A percentile compares a stretch with the other conserved stretches of the same genome.
Evolutionary conservation across 2,888 invertebrate species (phyloP).

Genomic region (Diarsia rubi): DNA sequence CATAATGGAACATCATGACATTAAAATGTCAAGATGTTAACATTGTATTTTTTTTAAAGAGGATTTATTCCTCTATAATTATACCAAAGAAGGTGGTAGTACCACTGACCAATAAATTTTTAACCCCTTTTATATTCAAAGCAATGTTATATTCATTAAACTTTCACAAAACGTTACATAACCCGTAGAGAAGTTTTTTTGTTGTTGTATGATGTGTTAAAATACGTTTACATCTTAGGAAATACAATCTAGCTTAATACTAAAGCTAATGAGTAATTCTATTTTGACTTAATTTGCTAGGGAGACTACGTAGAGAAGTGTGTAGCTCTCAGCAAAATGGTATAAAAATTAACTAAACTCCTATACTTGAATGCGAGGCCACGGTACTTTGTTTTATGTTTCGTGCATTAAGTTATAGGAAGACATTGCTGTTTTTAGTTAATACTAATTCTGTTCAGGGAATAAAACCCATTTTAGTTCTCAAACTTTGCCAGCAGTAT

Average conservation of each 20-base stretch:
- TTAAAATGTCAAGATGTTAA: neutral
- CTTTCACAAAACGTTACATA: neutral
- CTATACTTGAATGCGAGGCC: neutral
- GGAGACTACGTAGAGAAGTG: neutral
- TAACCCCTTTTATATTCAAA: neutral
- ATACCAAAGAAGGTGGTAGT: neutral
- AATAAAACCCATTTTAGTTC: neutral
- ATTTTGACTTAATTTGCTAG: too few species aligned
- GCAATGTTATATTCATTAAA: neutral
- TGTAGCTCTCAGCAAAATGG: neutral
- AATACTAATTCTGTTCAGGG: neutral
- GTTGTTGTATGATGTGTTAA: too few species aligned
- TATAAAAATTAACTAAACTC: neutral
- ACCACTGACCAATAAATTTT: neutral
- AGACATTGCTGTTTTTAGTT: neutral
- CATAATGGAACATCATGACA: constrained; percentile 5
- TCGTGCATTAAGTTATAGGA: neutral
- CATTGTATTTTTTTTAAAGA: neutral
- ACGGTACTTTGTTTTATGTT: neutral
- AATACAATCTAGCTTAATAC: too few species aligned
- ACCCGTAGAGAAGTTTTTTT: neutral
- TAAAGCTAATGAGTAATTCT: too few species aligned
- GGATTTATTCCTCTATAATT: constrained; percentile 8
- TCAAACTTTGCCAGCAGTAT: neutral
- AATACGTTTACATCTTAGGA: too few species aligned